Evolutionary conservation across 2,888 invertebrate species (phyloP).

Genomic region (Abrostola tripartita): DNA sequence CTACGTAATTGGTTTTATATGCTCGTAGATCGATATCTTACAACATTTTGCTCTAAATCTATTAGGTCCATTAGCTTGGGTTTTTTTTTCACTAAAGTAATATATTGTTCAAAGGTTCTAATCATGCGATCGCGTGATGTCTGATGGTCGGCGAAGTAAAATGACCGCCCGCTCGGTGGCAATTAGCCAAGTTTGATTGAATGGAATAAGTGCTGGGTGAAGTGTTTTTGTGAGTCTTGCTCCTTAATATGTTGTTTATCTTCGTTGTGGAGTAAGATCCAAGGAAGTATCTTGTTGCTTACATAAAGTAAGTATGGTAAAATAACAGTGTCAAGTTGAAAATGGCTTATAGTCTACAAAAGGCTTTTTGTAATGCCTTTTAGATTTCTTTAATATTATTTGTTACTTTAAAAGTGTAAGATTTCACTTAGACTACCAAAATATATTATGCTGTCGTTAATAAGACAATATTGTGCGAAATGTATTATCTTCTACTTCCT

Average conservation of each 20-base stretch:
- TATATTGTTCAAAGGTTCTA: conserved; percentile 61
- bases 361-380: too few relatives aligned
- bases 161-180: conserved; percentile 59
- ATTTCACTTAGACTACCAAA: too few relatives aligned
- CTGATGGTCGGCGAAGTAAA: conserved; percentile 53
- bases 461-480: not conserved
- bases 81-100: conserved; percentile 59
- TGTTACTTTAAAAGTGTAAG: too few relatives aligned
- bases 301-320: not conserved
- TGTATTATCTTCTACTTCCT: too few relatives aligned
- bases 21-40: conserved; percentile 53
- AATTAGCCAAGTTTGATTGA: conserved; percentile 65
- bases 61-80: conserved; percentile 65
- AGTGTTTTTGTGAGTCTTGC: conserved; percentile 38
- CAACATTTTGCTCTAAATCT: conserved; percentile 66
- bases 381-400: too few relatives aligned
- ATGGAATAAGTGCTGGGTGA: conserved; percentile 58
- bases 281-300: not conserved
- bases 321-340: not conserved
- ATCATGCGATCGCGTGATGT: conserved; percentile 65
- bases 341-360: not conserved
- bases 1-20: conserved; percentile 51
- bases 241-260: conserved; percentile 26
- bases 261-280: conserved; percentile 1
- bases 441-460: not conserved